A percentile compares a stretch with the other conserved stretches of the same genome.
Conservation (phyloP, 92 coral and sea anemone genomes). For the Palythoa grandis region DNA sequence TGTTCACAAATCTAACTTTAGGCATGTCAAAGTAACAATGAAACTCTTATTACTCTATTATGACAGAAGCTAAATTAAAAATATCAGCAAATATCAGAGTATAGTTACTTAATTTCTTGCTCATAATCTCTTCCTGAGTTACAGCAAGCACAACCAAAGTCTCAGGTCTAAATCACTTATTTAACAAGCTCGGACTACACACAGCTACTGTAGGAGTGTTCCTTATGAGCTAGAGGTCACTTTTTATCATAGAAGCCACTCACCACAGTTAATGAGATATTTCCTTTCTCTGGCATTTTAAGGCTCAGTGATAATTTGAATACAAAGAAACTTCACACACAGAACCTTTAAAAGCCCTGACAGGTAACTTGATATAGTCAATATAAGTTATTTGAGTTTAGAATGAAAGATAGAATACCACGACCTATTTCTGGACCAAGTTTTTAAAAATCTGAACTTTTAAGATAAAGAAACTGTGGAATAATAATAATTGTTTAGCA, state of each 20-base stretch:
- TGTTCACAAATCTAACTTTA: no score
- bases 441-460: no score
- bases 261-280: background rate
- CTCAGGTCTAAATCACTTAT: background rate
- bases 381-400: no score
- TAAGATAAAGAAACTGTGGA: no score
- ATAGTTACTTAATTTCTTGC: constrained; percentile 26
- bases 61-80: no score
- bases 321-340: background rate
- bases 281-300: constrained; percentile 15
- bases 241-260: background rate
- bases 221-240: background rate
- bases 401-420: background rate
- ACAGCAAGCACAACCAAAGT: background rate
- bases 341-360: no score
- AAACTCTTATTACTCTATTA: no score
- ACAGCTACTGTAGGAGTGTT: background rate
- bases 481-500: no score
- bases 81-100: background rate
- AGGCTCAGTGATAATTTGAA: background rate
- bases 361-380: no score
- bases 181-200: background rate
- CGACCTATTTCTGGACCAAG: background rate
- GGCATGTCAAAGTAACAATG: no score
- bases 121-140: constrained; percentile 4